Base-by-base conservation (phyloP, 2,797 vertebrate genomes). In the Basileuterus tristriatus region DNA sequence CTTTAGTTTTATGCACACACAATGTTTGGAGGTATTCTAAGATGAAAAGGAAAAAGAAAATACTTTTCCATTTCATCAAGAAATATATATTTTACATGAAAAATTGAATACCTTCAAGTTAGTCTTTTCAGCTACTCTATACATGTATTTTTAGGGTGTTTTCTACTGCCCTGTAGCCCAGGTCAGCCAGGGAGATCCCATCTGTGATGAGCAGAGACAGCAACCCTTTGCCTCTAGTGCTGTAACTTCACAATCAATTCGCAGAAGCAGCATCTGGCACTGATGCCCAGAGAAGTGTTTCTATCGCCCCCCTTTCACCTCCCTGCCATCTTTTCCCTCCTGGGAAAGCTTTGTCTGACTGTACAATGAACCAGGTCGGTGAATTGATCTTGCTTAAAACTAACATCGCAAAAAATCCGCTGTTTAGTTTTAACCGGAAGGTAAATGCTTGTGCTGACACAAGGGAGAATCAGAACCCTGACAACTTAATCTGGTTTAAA, bases 381-480 rank as follows among this genome's bases (percentile, higher is more conserved):
- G 56, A 89, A 91, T 24, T 43, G 56, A 91, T 95, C 56, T 53
- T 68, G 37, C 53, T 87, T 77, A 91, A 93, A 93, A 80, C 49
- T 29, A 92, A 77, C 60, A 74, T 32, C 46, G 39, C 53, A 78
- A 82, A 94, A 78, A 12, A 71, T 0, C 47, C 74, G 8, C 67
- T 68, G 46, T 43, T 89, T 80, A 39, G 34, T 77, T 85, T 91
- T 77, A 85, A 53, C 46, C 7, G 1, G 43, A 80, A 89, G 37
- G 93, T 71, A 91, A 89, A 47, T 34, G 14, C 36, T 83, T 68
- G 20, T 60, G 34, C 79, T 81, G 71, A 58, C 69, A 89, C 27
- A 56, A 75, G 68, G 56, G 82, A 83, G 62, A 89, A 85, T 68
- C 8, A 83, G 60, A 62, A 29, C 8, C 17, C n/a, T 75, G 53